phyloP scores from a whole-genome alignment of 2,888 invertebrate genomes.

The Escarpia spicata region DNA sequence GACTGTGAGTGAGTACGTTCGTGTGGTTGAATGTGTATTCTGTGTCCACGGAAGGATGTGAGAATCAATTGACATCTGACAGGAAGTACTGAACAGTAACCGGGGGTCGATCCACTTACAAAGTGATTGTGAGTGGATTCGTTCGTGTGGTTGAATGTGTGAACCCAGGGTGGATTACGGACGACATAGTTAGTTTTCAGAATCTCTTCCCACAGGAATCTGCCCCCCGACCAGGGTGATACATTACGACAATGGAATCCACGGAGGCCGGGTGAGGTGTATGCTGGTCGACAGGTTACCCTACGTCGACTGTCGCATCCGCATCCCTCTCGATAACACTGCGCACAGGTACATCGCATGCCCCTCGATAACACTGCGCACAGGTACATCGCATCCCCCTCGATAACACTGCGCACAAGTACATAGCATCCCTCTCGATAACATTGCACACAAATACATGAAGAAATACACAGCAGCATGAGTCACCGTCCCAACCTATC shows the following conservation, averaged over 20 bases:
- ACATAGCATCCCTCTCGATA: too few relatives aligned
- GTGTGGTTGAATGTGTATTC: too few relatives aligned
- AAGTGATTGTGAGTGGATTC: not conserved
- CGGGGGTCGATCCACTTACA: too few relatives aligned
- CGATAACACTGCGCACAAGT: too few relatives aligned
- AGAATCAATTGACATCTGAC: too few relatives aligned
- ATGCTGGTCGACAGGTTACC: not conserved
- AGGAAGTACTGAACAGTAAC: too few relatives aligned
- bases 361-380: not conserved
- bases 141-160: too few relatives aligned
- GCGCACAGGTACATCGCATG: not conserved
- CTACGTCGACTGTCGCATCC: not conserved
- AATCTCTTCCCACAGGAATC: not conserved
- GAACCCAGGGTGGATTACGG: not conserved
- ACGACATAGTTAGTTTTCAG: not conserved
- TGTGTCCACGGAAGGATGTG: too few relatives aligned
- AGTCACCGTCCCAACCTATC: too few relatives aligned
- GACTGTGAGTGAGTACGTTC: too few relatives aligned
- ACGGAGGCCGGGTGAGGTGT: not conserved
- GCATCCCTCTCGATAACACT: not conserved
- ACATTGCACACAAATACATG: too few relatives aligned
- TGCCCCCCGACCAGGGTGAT: not conserved
- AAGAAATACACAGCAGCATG: too few relatives aligned
- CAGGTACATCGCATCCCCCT: not conserved
- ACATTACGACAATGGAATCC: not conserved